phyloP scores from a whole-genome alignment of 2,888 invertebrate species.

The Melinopterus prodromus region DNA sequence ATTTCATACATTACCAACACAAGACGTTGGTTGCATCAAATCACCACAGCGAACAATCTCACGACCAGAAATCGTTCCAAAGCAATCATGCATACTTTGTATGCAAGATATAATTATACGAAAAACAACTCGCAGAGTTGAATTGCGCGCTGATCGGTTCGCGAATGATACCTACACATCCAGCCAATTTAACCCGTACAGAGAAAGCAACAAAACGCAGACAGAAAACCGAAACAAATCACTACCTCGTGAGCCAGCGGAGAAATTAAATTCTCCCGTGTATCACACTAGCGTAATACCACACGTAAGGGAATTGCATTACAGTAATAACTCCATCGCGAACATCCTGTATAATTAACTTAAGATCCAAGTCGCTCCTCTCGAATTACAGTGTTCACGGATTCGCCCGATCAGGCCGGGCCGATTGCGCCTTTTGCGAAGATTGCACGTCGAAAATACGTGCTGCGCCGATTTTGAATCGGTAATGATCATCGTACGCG shows the following conservation, averaged over 20 bases:
- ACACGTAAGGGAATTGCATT: background rate
- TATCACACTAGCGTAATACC: conserved; percentile 4
- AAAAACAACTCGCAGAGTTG: background rate
- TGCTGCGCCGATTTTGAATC: background rate
- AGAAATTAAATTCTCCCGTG: background rate
- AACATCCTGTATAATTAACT: background rate
- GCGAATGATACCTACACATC: background rate
- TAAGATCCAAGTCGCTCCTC: background rate
- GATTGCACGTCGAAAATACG: conserved; percentile 4
- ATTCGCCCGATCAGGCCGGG: background rate
- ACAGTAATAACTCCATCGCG: background rate
- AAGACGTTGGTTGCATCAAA: too few species aligned
- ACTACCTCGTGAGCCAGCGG: background rate
- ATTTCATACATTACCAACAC: too few species aligned
- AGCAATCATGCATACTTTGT: background rate
- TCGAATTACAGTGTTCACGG: background rate
- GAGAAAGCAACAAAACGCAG: background rate
- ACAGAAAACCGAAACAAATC: background rate
- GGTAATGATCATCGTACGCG: background rate
- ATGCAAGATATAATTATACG: background rate
- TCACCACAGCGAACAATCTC: background rate
- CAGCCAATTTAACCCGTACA: background rate
- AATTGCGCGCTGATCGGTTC: background rate
- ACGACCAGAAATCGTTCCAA: background rate
- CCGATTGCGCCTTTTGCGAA: background rate